Conservation (phyloP, 2,113 vertebrate genomes). For the Oxyura jamaicensis region DNA sequence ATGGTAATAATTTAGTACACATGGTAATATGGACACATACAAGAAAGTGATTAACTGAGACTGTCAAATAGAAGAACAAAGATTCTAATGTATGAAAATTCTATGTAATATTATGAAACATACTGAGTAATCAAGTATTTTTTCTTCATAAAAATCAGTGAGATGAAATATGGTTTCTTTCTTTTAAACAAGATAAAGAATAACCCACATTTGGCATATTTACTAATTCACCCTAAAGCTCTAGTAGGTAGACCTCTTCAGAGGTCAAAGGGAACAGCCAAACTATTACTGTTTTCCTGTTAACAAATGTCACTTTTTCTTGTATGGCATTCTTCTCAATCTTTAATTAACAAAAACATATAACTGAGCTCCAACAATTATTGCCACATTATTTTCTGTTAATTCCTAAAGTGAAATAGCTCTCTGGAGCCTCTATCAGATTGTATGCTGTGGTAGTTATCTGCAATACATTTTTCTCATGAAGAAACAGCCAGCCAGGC, state of each 20-base stretch:
- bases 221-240: not conserved
- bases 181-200: not conserved
- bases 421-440: constrained; percentile 25
- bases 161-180: not conserved
- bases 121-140: not conserved
- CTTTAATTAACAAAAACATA: constrained; percentile 67
- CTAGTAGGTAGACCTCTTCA: not conserved
- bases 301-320: constrained; percentile 56
- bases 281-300: constrained; percentile 38
- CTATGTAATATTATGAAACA: not conserved
- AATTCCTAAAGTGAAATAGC: constrained; percentile 50
- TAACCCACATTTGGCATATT: not conserved
- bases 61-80: not conserved
- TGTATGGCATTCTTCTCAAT: constrained; percentile 46
- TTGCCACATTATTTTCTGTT: constrained; percentile 52
- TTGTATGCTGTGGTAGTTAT: not conserved
- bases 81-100: not conserved
- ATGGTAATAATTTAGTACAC: too few species aligned
- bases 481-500: not conserved
- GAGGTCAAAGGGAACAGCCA: constrained; percentile 7
- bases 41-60: not conserved
- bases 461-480: not conserved
- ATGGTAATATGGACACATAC: not conserved
- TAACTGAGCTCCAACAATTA: constrained; percentile 46
- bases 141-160: not conserved